A percentile compares a stretch with the other conserved stretches of the same genome.
Evolutionary conservation across 2,888 invertebrate genomes (phyloP).

Genomic region (Aproaerema taeniolella): DNA sequence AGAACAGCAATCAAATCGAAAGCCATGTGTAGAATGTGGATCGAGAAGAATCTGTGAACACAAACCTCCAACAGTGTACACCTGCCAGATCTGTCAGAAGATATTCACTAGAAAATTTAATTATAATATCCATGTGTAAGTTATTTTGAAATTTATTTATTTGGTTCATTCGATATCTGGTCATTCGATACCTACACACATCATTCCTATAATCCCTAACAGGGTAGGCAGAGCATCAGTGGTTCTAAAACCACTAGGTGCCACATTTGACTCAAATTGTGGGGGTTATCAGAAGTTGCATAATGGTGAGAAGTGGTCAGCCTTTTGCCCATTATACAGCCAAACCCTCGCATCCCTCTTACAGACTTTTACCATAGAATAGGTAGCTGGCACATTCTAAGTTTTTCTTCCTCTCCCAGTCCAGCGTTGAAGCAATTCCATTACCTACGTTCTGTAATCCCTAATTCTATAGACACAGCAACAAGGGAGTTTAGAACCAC

Average conservation of each 20-base stretch:
- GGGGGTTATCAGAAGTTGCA: too few relatives aligned
- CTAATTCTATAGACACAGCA: too few relatives aligned
- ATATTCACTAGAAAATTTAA: slow-evolving; percentile 47
- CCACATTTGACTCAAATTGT: neutral
- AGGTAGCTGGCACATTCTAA: too few relatives aligned
- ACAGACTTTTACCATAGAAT: too few relatives aligned
- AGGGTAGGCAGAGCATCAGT: neutral
- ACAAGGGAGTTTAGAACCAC: too few relatives aligned
- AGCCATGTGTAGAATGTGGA: neutral
- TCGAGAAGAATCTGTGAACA: neutral
- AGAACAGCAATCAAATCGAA: slow-evolving; percentile 24
- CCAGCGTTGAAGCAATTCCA: too few relatives aligned
- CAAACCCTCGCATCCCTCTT: too few relatives aligned
- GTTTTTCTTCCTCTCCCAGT: too few relatives aligned
- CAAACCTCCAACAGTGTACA: slow-evolving; percentile 28
- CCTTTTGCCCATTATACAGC: too few relatives aligned
- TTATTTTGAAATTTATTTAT: slow-evolving; percentile 9
- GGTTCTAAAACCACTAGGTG: neutral
- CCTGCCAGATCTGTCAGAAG: slow-evolving; percentile 42
- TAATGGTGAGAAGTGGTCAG: too few relatives aligned
- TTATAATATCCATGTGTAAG: slow-evolving; percentile 45
- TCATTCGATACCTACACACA: neutral
- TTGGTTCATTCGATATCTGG: neutral
- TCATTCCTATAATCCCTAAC: neutral
- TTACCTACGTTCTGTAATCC: too few relatives aligned